Evolutionary conservation across 2,113 vertebrate species (phyloP), one percentile per base, ranked within the genome.

Genomic region (Centrocercus urophasianus): DNA sequence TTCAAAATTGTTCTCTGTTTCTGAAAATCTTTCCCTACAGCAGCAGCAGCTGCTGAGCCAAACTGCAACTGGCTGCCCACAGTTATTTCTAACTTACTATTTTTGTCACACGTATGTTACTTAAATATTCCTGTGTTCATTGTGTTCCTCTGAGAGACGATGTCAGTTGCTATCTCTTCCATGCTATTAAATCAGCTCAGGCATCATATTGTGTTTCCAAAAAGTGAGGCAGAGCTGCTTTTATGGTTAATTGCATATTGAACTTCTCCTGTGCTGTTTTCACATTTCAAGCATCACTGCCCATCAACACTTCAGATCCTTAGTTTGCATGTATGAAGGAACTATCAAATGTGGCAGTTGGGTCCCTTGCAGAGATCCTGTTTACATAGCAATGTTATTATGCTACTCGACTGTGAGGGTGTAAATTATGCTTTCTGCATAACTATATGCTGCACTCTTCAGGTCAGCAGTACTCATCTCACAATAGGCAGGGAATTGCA

Each of bases 211-310:
- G 64, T 75, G 86, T 69, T 95, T 52, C 92, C 83, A 75, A 94
- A 96, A 96, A 78, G n/a, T 36, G 59, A 86, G 75, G 48, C 88
- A 78, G 28, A 50, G 57, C 83, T 96, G 65, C 61, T 92, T 95
- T 96, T 96, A 93, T 70, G 83, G 63, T 87, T 94, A 97, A 93
- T 96, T 96, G 92, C 65, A 86, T 94, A 91, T 92, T 94, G 91
- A 96, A 95, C 84, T 96, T 96, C 81, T 81, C 3, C 2, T 84
- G 57, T 86, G 60, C 59, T 75, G 32, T 90, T 91, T 94, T 94
- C 95, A 77, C 30, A 79, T 96, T 96, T 97, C 91, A 95, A 84
- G 85, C 80, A 94, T 96, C 75, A 5, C 63, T 96, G 93, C 73
- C 25, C 85, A 79, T 78, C 72, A 60, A 59, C 66, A 43, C 16